Percentiles rank a stretch among this genome's conserved stretches.
These are phyloP conservation scores for Helostoma temminkii DNA, from an alignment of 2,797 vertebrate genomes.

Conservation along the genomic window DNA sequence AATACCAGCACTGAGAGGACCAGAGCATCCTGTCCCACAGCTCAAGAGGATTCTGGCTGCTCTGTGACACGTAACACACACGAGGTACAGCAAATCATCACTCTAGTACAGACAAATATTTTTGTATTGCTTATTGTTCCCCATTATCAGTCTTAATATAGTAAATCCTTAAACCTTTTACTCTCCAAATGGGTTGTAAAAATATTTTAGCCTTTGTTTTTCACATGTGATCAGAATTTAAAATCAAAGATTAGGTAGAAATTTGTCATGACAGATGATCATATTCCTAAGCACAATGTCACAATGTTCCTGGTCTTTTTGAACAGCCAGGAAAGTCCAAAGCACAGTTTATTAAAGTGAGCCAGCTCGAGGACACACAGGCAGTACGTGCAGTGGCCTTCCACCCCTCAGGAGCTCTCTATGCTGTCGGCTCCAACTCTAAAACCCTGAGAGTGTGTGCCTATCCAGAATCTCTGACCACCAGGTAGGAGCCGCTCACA, in stretches of 20 bases:
- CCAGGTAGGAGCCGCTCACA: constrained; percentile 80
- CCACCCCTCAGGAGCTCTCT: constrained; percentile 93
- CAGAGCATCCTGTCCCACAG: constrained; percentile 52
- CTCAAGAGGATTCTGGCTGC: constrained; percentile 80
- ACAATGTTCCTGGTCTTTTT: not conserved
- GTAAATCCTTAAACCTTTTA: too few relatives aligned
- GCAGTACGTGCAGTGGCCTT: constrained; percentile 97
- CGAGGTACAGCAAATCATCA: constrained; percentile 79
- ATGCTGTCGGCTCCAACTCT: constrained; percentile 97
- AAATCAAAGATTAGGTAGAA: not conserved
- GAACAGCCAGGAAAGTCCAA: constrained; percentile 87
- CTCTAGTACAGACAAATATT: not conserved
- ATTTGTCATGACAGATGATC: too few relatives aligned
- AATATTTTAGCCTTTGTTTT: too few relatives aligned
- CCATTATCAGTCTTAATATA: not conserved
- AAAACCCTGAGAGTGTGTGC: constrained; percentile 97
- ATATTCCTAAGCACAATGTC: accelerated
- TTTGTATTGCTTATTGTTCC: not conserved
- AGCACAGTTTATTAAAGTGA: constrained; percentile 90
- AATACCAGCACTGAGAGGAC: constrained; percentile 61
- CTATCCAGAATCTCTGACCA: constrained; percentile 88
- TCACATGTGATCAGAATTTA: not conserved
- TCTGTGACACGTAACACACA: constrained; percentile 78
- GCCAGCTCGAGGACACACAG: constrained; percentile 95
- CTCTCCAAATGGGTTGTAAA: too few relatives aligned